Evolutionary conservation across 1,140 invertebrate genomes (phyloP).

Genomic region (Colletes latitarsis): DNA sequence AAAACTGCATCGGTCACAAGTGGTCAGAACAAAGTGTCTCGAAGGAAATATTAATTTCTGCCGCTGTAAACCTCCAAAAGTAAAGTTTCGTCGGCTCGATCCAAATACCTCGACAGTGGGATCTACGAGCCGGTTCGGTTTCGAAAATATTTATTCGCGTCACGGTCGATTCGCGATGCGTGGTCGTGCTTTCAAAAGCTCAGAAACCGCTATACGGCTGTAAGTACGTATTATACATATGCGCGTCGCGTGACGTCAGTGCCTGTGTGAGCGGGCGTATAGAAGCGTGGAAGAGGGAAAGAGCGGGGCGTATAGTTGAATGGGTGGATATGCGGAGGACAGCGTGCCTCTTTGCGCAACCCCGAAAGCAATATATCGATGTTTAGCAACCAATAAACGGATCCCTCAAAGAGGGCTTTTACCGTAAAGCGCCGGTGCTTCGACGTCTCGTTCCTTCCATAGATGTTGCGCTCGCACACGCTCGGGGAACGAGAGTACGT

Average conservation of each 20-base stretch:
- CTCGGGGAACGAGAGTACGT: not conserved
- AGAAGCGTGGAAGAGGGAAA: slow-evolving; percentile 42
- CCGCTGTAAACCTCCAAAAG: too few species aligned
- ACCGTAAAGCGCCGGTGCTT: slow-evolving; percentile 76
- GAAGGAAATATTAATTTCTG: too few species aligned
- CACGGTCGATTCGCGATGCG: slow-evolving; percentile 15
- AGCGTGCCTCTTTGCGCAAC: slow-evolving; percentile 73
- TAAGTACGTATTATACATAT: slow-evolving; percentile 51
- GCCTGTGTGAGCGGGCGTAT: slow-evolving; percentile 32
- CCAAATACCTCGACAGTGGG: not conserved
- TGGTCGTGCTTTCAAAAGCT: slow-evolving; percentile 76
- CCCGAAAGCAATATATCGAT: slow-evolving; percentile 81
- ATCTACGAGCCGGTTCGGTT: not conserved
- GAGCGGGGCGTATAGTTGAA: slow-evolving; percentile 49
- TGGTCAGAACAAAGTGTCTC: too few species aligned
- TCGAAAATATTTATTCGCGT: slow-evolving; percentile 59
- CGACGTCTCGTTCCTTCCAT: slow-evolving; percentile 63
- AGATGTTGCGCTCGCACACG: slow-evolving; percentile 19
- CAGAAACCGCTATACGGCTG: slow-evolving; percentile 58
- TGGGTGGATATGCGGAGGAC: slow-evolving; percentile 59
- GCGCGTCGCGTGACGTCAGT: not conserved
- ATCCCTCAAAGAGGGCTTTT: slow-evolving; percentile 81
- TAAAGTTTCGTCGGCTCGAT: not conserved
- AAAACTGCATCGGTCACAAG: too few species aligned
- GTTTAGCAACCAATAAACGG: slow-evolving; percentile 82